phyloP scores from a whole-genome alignment of 92 coral and sea anemone species.

The Nematostella vectensis region DNA sequence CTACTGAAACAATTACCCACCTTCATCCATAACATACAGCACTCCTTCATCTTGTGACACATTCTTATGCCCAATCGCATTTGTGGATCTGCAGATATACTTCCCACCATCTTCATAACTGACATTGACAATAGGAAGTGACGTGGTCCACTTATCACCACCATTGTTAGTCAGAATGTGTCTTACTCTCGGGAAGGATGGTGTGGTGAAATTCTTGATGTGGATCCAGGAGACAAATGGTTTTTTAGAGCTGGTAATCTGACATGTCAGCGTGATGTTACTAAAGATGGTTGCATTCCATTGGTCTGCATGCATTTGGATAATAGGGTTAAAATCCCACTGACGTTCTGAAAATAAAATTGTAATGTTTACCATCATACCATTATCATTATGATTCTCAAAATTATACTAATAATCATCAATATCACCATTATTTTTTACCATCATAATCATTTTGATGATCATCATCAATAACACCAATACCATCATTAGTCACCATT shows the following conservation, averaged over 20 bases:
- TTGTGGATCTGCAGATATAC: conserved; percentile 13
- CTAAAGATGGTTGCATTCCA: conserved; percentile 14
- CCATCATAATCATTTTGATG: too few species aligned
- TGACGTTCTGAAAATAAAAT: too few species aligned
- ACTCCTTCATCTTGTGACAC: conserved; percentile 5
- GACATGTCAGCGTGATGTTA: conserved; percentile 11
- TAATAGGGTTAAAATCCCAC: conserved; percentile 20
- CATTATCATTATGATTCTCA: too few species aligned
- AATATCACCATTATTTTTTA: too few species aligned
- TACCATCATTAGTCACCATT: too few species aligned
- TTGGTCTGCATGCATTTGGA: conserved; percentile 1
- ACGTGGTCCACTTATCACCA: conserved; percentile 1
- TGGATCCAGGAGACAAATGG: conserved; percentile 4
- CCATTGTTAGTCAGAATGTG: background rate
- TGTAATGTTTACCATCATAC: too few species aligned
- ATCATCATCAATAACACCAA: too few species aligned
- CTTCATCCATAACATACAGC: background rate
- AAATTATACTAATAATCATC: too few species aligned
- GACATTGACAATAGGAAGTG: conserved; percentile 13
- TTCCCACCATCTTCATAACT: conserved; percentile 12
- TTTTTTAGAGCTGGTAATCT: conserved; percentile 4
- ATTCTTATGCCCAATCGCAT: conserved; percentile 14
- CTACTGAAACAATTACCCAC: too few species aligned
- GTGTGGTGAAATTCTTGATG: background rate
- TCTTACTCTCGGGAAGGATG: background rate